Percentiles rank a stretch among this genome's conserved stretches.
These are phyloP conservation scores for Cyclina sinensis DNA, from an alignment of 1,140 invertebrate genomes.

Conservation along the genomic window DNA sequence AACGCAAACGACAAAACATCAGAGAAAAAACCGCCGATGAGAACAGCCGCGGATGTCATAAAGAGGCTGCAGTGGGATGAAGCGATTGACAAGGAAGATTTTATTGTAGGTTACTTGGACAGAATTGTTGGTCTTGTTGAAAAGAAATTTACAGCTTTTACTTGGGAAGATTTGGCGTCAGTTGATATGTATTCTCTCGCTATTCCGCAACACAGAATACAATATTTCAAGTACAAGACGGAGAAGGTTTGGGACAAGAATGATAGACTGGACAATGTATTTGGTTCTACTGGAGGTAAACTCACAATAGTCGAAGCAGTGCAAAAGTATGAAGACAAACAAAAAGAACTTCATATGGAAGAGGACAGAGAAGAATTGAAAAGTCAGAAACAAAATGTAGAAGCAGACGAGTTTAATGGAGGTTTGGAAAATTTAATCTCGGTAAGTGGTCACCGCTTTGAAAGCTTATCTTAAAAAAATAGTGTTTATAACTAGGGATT, in stretches of 20 bases:
- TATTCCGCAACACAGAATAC: constrained; percentile 88
- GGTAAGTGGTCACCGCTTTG: too few species aligned
- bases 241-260: constrained; percentile 88
- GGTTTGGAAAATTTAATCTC: constrained; percentile 12
- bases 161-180: constrained; percentile 87
- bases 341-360: constrained; percentile 34
- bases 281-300: constrained; percentile 72
- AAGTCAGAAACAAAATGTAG: not conserved
- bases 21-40: constrained; percentile 86
- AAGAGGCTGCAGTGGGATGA: constrained; percentile 88
- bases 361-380: not conserved
- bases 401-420: not conserved
- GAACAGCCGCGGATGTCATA: constrained; percentile 88
- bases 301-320: constrained; percentile 69
- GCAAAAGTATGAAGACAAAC: constrained; percentile 30
- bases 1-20: constrained; percentile 67
- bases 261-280: constrained; percentile 85
- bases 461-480: too few species aligned
- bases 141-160: constrained; percentile 87
- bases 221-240: constrained; percentile 88
- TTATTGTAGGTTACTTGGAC: constrained; percentile 88
- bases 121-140: constrained; percentile 87
- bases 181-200: constrained; percentile 87
- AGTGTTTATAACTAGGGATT: too few species aligned
- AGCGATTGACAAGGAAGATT: constrained; percentile 85